Conservation (phyloP, 2,797 vertebrate species). For the Luscinia megarhynchos region DNA sequence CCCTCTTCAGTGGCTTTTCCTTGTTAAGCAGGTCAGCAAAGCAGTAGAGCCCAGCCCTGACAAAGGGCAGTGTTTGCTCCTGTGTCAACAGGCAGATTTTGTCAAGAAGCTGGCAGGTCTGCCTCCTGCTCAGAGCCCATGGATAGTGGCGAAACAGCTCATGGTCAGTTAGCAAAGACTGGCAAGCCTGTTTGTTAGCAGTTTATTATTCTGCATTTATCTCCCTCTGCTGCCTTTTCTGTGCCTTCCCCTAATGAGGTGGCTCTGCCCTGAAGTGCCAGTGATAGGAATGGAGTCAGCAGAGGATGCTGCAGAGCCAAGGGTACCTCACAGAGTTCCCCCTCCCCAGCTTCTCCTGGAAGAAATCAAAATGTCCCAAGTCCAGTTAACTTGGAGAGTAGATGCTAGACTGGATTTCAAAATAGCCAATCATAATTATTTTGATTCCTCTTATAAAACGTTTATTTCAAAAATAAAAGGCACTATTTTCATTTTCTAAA, state of each 20-base stretch:
- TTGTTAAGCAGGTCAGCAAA: neutral
- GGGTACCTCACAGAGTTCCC: neutral
- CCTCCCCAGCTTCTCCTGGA: neutral
- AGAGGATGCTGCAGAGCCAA: neutral
- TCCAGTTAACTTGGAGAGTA: neutral
- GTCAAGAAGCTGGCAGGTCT: neutral
- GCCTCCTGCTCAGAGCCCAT: fast-evolving
- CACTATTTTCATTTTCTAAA: neutral
- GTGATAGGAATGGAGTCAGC: fast-evolving
- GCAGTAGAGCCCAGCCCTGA: neutral
- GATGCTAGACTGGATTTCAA: neutral
- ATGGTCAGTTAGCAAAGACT: fast-evolving
- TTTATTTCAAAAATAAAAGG: neutral
- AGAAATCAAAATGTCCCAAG: neutral
- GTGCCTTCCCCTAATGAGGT: neutral
- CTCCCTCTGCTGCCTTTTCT: neutral
- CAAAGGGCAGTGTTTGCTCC: neutral
- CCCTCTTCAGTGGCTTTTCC: neutral
- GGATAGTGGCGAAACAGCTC: neutral
- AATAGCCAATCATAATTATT: neutral
- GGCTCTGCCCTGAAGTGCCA: neutral
- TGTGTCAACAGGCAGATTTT: neutral
- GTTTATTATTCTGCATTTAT: neutral
- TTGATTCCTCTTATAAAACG: neutral
- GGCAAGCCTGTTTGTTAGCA: neutral